phyloP scores from a whole-genome alignment of 2,797 vertebrate species.

The Erithacus rubecula region DNA sequence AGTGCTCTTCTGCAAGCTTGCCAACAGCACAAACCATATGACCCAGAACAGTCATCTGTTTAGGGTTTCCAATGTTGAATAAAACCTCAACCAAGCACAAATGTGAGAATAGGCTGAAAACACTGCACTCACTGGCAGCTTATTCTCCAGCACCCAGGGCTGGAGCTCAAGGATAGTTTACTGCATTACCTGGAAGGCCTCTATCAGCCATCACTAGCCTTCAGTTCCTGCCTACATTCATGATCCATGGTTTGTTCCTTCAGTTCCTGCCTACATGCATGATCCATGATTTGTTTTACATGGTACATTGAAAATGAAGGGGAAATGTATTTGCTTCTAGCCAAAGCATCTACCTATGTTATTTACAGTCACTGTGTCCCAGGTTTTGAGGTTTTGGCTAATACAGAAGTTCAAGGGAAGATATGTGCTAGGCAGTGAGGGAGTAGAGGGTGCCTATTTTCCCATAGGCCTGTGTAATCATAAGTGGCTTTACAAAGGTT shows the following conservation, averaged over 20 bases:
- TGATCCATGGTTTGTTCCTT: neutral
- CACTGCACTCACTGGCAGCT: neutral
- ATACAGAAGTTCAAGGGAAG: neutral
- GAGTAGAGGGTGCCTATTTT: neutral
- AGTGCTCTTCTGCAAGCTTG: constrained; percentile 48
- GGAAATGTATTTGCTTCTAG: neutral
- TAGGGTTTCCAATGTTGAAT: constrained; percentile 31
- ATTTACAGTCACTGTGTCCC: neutral
- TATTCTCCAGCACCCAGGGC: neutral
- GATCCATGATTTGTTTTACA: neutral
- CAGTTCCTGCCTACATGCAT: neutral
- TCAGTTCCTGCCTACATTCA: neutral
- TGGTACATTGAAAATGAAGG: neutral
- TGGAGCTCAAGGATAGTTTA: neutral
- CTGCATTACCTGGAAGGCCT: neutral
- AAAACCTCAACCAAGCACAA: constrained; percentile 43
- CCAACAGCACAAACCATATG: constrained; percentile 40
- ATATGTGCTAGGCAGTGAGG: neutral
- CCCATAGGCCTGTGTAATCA: rapidly evolving
- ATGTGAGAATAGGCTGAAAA: constrained; percentile 40
- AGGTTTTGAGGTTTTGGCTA: neutral
- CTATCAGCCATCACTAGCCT: neutral
- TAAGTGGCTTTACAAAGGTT: neutral
- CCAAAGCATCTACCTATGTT: neutral
- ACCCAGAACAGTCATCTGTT: constrained; percentile 45